These are phyloP conservation scores for Hypomesus transpacificus DNA, from an alignment of 2,113 vertebrate species.

Conservation along the genomic window DNA sequence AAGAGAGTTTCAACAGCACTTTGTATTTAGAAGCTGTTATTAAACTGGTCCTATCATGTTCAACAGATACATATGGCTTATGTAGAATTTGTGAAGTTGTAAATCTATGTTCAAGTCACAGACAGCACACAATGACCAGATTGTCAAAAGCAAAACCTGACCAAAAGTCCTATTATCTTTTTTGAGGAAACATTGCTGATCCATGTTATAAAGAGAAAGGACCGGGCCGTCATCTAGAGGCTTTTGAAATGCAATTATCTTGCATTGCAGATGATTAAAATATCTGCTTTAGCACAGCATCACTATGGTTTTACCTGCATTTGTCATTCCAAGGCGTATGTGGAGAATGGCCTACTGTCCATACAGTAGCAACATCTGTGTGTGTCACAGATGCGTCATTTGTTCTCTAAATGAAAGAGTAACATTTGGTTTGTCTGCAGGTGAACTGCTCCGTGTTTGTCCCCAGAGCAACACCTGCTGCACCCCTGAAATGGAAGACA, in stretches of 20 bases:
- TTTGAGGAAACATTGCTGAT: no score
- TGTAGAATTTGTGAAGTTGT: background rate
- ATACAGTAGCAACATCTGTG: no score
- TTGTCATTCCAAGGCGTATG: no score
- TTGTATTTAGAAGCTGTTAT: conserved; percentile 5
- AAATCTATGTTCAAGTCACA: background rate
- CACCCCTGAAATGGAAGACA: conserved; percentile 91
- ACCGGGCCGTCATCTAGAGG: no score
- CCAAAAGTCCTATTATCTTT: background rate
- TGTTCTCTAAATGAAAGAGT: background rate
- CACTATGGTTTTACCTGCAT: no score
- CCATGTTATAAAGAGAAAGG: no score
- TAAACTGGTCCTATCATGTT: conserved; percentile 4
- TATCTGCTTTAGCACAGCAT: no score
- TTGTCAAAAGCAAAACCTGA: conserved; percentile 1
- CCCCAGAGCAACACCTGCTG: conserved; percentile 90
- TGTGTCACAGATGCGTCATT: no score
- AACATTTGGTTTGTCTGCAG: conserved; percentile 59
- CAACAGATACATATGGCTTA: background rate
- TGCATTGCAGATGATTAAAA: no score
- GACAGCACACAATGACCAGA: background rate
- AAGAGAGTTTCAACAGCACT: background rate
- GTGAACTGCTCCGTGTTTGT: conserved; percentile 87
- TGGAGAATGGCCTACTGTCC: no score
- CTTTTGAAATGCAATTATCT: no score